Conservation (phyloP, 1,140 invertebrate genomes). For the Bombus balteatus region DNA sequence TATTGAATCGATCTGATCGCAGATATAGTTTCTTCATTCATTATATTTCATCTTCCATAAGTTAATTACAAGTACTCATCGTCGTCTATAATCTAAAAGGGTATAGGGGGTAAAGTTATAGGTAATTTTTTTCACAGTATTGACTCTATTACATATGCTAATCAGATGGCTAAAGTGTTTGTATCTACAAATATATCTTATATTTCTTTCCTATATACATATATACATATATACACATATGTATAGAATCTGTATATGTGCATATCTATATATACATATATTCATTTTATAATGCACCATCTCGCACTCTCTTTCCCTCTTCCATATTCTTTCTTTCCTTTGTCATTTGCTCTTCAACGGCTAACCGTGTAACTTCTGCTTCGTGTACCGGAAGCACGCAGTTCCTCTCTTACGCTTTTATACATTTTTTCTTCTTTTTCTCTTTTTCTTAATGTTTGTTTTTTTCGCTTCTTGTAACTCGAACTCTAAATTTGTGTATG, state of each 20-base stretch:
- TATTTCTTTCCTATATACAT: slow-evolving; percentile 68
- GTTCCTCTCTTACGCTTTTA: slow-evolving; percentile 9
- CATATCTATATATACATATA: slow-evolving; percentile 55
- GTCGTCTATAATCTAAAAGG: slow-evolving; percentile 68
- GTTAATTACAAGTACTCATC: slow-evolving; percentile 75
- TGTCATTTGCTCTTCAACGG: neutral
- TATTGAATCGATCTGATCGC: slow-evolving; percentile 73
- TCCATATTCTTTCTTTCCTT: neutral
- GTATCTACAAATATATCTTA: slow-evolving; percentile 80
- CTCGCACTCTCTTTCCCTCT: neutral
- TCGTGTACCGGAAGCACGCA: neutral
- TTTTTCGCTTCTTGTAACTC: slow-evolving; percentile 40
- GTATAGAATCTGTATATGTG: slow-evolving; percentile 37
- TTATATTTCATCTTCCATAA: slow-evolving; percentile 74
- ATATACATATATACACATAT: slow-evolving; percentile 65
- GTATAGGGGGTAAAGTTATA: slow-evolving; percentile 72
- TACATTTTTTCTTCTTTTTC: slow-evolving; percentile 14
- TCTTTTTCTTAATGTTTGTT: slow-evolving; percentile 19
- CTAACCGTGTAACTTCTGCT: neutral
- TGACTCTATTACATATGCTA: slow-evolving; percentile 78
- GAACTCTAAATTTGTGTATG: slow-evolving; percentile 32
- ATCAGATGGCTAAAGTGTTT: slow-evolving; percentile 77
- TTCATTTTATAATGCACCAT: slow-evolving; percentile 42
- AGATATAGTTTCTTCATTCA: slow-evolving; percentile 73
- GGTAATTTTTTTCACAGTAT: slow-evolving; percentile 76